Percentiles rank a stretch among this genome's conserved stretches.
phyloP scores from a whole-genome alignment of 2,113 vertebrate genomes.

The Calidris pygmaea region DNA sequence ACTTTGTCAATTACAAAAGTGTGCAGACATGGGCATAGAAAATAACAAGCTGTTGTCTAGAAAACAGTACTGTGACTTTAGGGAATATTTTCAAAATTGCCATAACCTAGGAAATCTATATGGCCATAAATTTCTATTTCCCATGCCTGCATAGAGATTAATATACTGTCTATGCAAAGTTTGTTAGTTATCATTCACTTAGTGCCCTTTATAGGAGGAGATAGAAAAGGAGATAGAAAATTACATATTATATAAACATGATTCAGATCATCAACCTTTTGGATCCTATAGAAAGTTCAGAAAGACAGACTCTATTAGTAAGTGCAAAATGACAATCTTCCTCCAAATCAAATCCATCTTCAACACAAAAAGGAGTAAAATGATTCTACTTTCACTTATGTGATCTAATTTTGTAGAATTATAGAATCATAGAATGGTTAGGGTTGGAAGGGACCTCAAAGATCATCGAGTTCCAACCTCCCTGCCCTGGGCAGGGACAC shows the following conservation, averaged over 20 bases:
- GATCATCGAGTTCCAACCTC: too few relatives aligned
- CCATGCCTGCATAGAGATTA: neutral
- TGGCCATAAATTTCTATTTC: neutral
- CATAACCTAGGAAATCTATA: neutral
- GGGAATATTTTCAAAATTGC: neutral
- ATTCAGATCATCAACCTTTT: neutral
- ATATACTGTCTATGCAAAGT: neutral
- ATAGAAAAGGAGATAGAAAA: neutral
- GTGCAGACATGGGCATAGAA: neutral
- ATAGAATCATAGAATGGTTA: too few relatives aligned
- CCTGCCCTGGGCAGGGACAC: too few relatives aligned
- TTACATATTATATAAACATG: neutral
- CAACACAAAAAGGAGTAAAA: neutral
- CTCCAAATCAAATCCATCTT: neutral
- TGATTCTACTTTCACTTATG: neutral
- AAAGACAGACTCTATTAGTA: neutral
- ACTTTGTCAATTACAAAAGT: neutral
- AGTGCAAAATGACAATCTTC: neutral
- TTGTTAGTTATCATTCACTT: neutral
- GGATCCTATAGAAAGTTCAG: neutral
- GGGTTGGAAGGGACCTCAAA: too few relatives aligned
- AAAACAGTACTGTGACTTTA: neutral
- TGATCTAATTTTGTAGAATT: too few relatives aligned
- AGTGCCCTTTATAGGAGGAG: neutral
- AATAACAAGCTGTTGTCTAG: neutral